Evolutionary conservation across 2,113 vertebrate species (phyloP), one percentile per base, ranked within the genome.

Genomic region (Pavo muticus): DNA sequence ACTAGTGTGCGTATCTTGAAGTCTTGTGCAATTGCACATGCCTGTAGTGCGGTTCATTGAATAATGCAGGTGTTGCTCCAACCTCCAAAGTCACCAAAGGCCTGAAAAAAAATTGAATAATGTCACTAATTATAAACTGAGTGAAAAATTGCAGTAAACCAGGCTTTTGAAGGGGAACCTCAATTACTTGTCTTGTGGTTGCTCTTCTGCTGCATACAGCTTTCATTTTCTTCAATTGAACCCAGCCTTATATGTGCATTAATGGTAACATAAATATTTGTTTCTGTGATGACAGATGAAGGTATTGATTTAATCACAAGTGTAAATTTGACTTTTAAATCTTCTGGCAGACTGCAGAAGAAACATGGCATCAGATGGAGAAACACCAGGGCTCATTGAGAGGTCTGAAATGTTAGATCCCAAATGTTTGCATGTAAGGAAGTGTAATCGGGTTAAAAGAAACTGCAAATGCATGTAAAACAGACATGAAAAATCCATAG

Each of bases 61-160:
- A 63, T 71, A 89, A 93, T 29, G 12, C 30, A 84, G 45, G 63
- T 73, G 3, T 61, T 50, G 19, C 56, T 45, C 69, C 39, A 75
- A 69, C 52, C 24, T 71, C 69, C 81, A 11, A 67, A 93, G 74
- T n/a, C 80, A 25, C 40, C 35, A 60, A 82, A 48, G 21, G 70
- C 50, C 80, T 84, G 47, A 74, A 45, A 13, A 50, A 81, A 85
- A 57, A 48, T 11, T 87, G 84, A 75, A 27, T 72, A 92, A 91
- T 35, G 24, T 70, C 45, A 77, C 47, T 92, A 88, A 88, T 81
- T 82, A 87, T 63, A 75, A 92, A 86, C 44, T 74, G 20, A 90
- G n/a, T 69, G 40, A 68, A 88, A 85, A 75, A 85, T 52, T 70
- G 29, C 44, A 75, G 44, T 95, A 29, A 74, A 71, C 45, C 32